Base-by-base conservation (phyloP, 1,140 invertebrate genomes). In the Cepaea nemoralis region DNA sequence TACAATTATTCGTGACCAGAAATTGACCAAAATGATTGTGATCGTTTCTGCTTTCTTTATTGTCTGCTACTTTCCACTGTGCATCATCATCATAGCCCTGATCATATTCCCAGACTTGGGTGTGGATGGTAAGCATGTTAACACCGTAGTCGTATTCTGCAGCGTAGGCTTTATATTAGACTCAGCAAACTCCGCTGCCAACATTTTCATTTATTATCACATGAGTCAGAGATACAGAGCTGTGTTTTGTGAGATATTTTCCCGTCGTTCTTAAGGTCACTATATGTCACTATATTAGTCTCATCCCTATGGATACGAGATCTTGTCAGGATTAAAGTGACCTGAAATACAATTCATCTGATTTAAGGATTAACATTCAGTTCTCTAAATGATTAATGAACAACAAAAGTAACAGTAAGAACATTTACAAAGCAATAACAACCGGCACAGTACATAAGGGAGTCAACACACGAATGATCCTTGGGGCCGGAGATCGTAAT, bases 141-240 rank as follows among this genome's bases (percentile, higher is more conserved):
- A 70, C 19, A 70, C 39, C 6, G 40, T 40, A 1, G 40, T 40
- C 24, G 69, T 70, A 10, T 14, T 70, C 69, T 40, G 35, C 8
- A n/a, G 35, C 37, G 19, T 70, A 14, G 35, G 35, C 8, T 70
- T 70, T n/a, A 12, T 70, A 22, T 22, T 70, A 31, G 69, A 39
- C 24, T 39, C 35, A 19, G 40, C 27, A 39, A 70, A 40, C 27
- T 8, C 35, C 3, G 27, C 22, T 42, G 22, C 40, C 0, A 70
- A 70, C 24, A 70, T 70, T 42, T 70, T 70, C 35, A 31, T 70
- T 27, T 70, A 70, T 31, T 70, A 70, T 42, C 19, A 39, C 35
- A 70, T 70, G 69, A 70, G 69, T 27, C 39, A 22, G 12, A 37
- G 24, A 0, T 70, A 70, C 37, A 37, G 69, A 27, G 22, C 35